Percentiles rank a stretch among this genome's conserved stretches.
These are phyloP conservation scores for Eulacestoma nigropectus DNA, from an alignment of 2,113 vertebrate species.

Conservation along the genomic window DNA sequence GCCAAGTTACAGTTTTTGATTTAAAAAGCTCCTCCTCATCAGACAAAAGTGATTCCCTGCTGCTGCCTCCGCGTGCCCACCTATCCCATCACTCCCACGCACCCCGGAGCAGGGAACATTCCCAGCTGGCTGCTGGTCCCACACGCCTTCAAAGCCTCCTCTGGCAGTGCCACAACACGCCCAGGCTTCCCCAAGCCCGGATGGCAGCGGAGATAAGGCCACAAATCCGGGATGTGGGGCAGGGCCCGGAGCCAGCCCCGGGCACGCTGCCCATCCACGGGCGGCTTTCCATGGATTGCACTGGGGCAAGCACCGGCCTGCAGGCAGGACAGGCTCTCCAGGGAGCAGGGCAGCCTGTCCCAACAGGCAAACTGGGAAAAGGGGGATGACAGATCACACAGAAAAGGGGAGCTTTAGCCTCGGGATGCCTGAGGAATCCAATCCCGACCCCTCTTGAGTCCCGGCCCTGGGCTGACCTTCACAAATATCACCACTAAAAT, in stretches of 20 bases:
- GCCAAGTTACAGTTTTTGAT: not conserved
- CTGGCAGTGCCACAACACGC: not conserved
- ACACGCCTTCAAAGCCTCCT: not conserved
- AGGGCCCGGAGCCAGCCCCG: not conserved
- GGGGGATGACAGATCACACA: not conserved
- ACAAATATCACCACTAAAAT: not conserved
- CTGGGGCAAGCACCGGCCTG: not conserved
- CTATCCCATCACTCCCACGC: fast-evolving
- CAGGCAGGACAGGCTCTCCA: not conserved
- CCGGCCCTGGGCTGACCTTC: not conserved
- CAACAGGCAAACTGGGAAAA: not conserved
- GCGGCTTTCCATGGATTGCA: not conserved
- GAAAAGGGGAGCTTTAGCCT: not conserved
- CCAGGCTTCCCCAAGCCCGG: not conserved
- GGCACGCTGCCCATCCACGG: fast-evolving
- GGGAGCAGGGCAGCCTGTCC: not conserved
- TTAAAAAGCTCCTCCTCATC: not conserved
- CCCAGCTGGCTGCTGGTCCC: not conserved
- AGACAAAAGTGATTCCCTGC: not conserved
- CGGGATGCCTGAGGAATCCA: not conserved
- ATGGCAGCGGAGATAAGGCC: not conserved
- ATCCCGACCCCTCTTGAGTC: fast-evolving
- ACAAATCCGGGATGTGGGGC: not conserved
- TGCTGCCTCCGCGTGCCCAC: not conserved
- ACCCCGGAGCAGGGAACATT: not conserved